Base-by-base conservation (phyloP, 2,888 invertebrate genomes). In the Hemicrepidius hirtus region DNA sequence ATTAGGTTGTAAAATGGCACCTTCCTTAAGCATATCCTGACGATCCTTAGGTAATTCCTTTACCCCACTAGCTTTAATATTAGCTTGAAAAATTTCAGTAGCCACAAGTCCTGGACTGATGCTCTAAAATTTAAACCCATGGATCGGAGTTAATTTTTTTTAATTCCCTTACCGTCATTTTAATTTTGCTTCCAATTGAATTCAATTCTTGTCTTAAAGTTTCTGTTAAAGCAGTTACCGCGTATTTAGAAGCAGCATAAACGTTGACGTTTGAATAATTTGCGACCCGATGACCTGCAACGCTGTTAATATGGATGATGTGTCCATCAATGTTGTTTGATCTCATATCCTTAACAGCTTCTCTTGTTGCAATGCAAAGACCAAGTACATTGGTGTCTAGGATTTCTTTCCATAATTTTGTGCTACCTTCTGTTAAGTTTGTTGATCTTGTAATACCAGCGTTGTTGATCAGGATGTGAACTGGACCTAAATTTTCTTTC, bases 101-200 rank as follows among this genome's bases (percentile, higher is more conserved):
- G 87, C 87, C 18, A 92, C 91, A 76, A 90, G 82, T 16, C 92
- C 92, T 0, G 92, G 92, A 10, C 41, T 24, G 24, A 24, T 24
- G 24, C 24, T 24, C 24, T 24, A 24, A 5, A 20, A 46, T n/a
- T n/a, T n/a, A n/a, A n/a, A n/a, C n/a, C n/a, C n/a, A n/a, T n/a
- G n/a, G n/a, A n/a, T n/a, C n/a, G n/a, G n/a, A n/a, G n/a, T n/a
- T n/a, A n/a, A n/a, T n/a, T n/a, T n/a, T n/a, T n/a, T 10, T 46
- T 1, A 46, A 20, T 37, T 37, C 20, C 20, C 37, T 50, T 40
- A 65, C 65, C 20, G 65, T 21, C 0, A 65, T 53, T 53, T 65
- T 65, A 13, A 65, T 65, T 37, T 65, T 65, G 4, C 50, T 40
- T 9, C 50, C 37, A 12, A 40, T 35, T 2, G 37, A 37, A 13